Evolutionary conservation across 2,888 invertebrate genomes (phyloP).

Genomic region (Papilio elwesi): DNA sequence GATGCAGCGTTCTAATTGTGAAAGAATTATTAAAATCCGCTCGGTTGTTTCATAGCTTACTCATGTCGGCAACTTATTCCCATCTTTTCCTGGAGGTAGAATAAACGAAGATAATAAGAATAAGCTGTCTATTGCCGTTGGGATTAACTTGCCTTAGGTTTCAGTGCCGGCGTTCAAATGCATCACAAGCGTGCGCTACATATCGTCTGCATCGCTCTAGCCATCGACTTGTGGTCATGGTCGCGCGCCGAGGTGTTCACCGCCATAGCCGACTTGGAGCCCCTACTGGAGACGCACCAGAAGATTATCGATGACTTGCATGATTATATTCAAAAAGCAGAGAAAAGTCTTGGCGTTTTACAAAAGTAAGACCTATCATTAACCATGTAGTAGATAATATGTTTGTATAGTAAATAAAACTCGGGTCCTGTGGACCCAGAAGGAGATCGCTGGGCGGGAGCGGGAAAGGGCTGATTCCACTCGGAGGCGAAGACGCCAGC

Average conservation of each 20-base stretch:
- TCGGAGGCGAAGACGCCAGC: too few species aligned
- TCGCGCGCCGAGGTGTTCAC: conserved; percentile 91
- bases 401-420: too few species aligned
- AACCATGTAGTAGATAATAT: not conserved
- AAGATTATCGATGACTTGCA: conserved; percentile 93
- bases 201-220: not conserved
- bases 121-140: too few species aligned
- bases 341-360: conserved; percentile 89
- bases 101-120: too few species aligned
- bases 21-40: too few species aligned
- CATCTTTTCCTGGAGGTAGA: too few species aligned
- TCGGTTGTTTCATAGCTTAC: too few species aligned
- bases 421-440: too few species aligned
- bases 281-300: conserved; percentile 94
- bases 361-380: conserved; percentile 86
- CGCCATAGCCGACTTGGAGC: conserved; percentile 96
- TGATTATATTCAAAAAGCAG: conserved; percentile 92
- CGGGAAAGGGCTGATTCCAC: too few species aligned
- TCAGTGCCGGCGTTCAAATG: not conserved
- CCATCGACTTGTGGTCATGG: conserved; percentile 47
- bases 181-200: not conserved
- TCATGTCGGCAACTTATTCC: too few species aligned
- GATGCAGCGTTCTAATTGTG: too few species aligned
- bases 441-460: too few species aligned
- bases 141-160: not conserved